A percentile compares a stretch with the other conserved stretches of the same genome.
These are phyloP conservation scores for Tuta absoluta DNA, from an alignment of 2,888 invertebrate species.

Conservation along the genomic window DNA sequence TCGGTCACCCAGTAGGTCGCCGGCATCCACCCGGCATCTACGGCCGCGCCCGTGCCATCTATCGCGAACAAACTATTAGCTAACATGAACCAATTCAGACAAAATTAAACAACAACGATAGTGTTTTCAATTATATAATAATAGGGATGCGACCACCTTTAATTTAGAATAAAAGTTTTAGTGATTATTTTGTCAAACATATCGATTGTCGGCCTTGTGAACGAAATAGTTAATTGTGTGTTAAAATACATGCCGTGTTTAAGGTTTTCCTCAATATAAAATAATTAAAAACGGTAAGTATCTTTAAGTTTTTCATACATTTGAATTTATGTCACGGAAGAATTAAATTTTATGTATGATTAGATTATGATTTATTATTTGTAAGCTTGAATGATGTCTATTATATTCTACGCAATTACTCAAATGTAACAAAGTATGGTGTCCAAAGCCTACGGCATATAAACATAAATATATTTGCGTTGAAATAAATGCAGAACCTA, in stretches of 20 bases:
- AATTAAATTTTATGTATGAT: too few species aligned
- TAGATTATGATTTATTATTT: too few species aligned
- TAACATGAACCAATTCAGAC: conserved; percentile 45
- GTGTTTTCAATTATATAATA: conserved; percentile 39
- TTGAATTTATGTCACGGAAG: not conserved
- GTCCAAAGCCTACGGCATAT: not conserved
- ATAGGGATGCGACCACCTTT: conserved; percentile 57
- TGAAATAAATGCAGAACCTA: not conserved
- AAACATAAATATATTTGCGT: not conserved
- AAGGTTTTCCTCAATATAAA: conserved; percentile 47
- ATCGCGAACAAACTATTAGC: conserved; percentile 45
- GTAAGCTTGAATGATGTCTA: too few species aligned
- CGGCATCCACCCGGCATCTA: conserved; percentile 46
- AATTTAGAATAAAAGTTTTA: conserved; percentile 28
- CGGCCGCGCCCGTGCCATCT: conserved; percentile 45
- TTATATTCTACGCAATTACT: too few species aligned
- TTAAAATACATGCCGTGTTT: conserved; percentile 57
- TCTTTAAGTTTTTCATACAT: not conserved
- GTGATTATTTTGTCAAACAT: conserved; percentile 32
- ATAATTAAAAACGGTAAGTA: conserved; percentile 32
- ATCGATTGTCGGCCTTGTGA: conserved; percentile 48
- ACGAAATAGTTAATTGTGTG: conserved; percentile 53
- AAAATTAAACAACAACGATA: conserved; percentile 42
- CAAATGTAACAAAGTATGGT: too few species aligned
- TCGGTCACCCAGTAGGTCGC: conserved; percentile 55